Evolutionary conservation across 2,888 invertebrate genomes (phyloP).

Genomic region (Volucella bombylans): DNA sequence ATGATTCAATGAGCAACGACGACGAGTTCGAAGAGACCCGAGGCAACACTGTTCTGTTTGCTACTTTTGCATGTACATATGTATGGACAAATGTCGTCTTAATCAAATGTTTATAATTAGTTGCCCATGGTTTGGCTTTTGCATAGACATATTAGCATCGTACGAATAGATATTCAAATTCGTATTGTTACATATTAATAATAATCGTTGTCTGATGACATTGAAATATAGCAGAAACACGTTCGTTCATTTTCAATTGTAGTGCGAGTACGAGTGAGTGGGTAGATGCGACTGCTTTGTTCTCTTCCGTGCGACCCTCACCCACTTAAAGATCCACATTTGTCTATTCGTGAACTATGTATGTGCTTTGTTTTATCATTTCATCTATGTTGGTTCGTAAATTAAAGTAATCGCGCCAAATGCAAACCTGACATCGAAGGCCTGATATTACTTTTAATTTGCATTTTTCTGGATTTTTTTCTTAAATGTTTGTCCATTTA

Average conservation of each 20-base stretch:
- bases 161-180: conserved; percentile 15
- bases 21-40: conserved; percentile 8
- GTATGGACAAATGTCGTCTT: not conserved
- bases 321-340: conserved; percentile 29
- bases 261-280: conserved; percentile 2
- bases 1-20: conserved; percentile 40
- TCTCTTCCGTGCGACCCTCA: conserved; percentile 54
- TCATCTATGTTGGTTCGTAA: not conserved
- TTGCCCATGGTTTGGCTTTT: conserved; percentile 2
- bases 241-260: conserved; percentile 10
- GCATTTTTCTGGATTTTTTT: not conserved
- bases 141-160: not conserved
- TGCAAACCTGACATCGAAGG: conserved; percentile 22
- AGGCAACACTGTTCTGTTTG: too few relatives aligned
- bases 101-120: conserved; percentile 56
- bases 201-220: conserved; percentile 34
- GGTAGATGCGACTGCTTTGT: conserved; percentile 10
- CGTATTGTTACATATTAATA: conserved; percentile 27
- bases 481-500: not conserved
- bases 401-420: conserved; percentile 30
- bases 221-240: conserved; percentile 23
- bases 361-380: conserved; percentile 1
- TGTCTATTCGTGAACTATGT: not conserved
- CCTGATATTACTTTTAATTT: conserved; percentile 1
- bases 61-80: too few relatives aligned